Percentiles rank a stretch among this genome's conserved stretches.
Conservation (phyloP, 2,888 invertebrate genomes). For the Agonopterix arenella region DNA sequence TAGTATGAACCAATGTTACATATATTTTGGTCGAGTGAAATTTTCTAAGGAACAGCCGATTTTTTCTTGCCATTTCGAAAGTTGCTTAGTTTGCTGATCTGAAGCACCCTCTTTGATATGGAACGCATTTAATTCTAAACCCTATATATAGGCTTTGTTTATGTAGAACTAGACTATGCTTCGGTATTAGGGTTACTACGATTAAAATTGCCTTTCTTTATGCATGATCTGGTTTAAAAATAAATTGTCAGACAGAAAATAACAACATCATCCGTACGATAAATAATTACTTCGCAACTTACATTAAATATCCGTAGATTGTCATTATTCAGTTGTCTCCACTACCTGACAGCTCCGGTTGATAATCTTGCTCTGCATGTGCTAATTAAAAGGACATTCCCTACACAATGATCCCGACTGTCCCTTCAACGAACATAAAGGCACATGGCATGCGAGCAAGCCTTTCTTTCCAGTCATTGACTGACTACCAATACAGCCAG, state of each 20-base stretch:
- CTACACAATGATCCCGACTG: constrained; percentile 67
- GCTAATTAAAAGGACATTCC: constrained; percentile 66
- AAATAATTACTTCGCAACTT: constrained; percentile 11
- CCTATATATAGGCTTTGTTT: too few species aligned
- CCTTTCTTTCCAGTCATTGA: constrained; percentile 53
- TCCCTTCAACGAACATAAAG: constrained; percentile 42
- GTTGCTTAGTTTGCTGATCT: too few species aligned
- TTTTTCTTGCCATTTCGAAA: too few species aligned
- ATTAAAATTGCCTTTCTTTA: too few species aligned
- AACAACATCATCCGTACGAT: constrained; percentile 3
- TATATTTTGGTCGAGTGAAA: too few species aligned
- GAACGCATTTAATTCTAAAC: too few species aligned
- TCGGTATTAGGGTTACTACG: too few species aligned
- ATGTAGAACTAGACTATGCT: too few species aligned
- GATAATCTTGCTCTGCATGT: constrained; percentile 68
- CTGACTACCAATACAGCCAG: constrained; percentile 57
- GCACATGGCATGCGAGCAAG: constrained; percentile 39
- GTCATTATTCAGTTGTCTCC: constrained; percentile 65
- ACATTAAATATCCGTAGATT: constrained; percentile 13
- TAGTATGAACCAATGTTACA: too few species aligned
- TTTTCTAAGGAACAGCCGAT: too few species aligned
- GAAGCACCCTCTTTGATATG: too few species aligned
- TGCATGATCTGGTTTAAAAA: too few species aligned
- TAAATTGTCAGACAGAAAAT: background rate
- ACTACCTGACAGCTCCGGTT: constrained; percentile 44